phyloP scores from a whole-genome alignment of 1,140 invertebrate genomes.

The Pteromalus puparum region DNA sequence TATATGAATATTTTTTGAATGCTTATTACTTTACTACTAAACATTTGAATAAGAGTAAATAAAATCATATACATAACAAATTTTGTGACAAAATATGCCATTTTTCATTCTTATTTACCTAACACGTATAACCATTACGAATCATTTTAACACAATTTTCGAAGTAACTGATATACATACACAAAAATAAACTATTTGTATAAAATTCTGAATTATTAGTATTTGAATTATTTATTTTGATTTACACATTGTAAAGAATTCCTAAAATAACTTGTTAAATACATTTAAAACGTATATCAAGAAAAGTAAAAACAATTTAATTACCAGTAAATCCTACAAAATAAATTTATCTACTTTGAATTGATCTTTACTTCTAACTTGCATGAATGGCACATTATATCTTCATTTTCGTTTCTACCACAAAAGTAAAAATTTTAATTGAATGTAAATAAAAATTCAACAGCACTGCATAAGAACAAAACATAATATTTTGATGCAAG shows the following conservation, averaged over 20 bases:
- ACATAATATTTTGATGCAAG: constrained; percentile 46
- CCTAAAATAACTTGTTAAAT: constrained; percentile 28
- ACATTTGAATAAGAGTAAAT: constrained; percentile 55
- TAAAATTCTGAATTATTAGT: constrained; percentile 29
- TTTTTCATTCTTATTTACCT: constrained; percentile 57
- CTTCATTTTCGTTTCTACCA: constrained; percentile 19
- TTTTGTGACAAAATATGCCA: constrained; percentile 61
- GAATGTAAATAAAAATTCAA: constrained; percentile 33
- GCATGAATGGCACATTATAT: constrained; percentile 51
- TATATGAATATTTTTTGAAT: constrained; percentile 57
- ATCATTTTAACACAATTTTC: constrained; percentile 58
- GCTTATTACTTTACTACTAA: constrained; percentile 54
- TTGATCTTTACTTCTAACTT: constrained; percentile 23
- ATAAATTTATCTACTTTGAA: constrained; percentile 56
- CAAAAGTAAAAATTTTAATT: constrained; percentile 34
- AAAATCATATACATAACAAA: constrained; percentile 57
- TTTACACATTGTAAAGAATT: constrained; percentile 32
- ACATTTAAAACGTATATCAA: constrained; percentile 34
- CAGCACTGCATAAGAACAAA: constrained; percentile 37
- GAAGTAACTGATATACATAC: constrained; percentile 53
- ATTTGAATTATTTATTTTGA: constrained; percentile 47
- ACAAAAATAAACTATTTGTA: constrained; percentile 33
- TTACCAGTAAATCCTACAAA: constrained; percentile 34
- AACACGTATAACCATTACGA: constrained; percentile 54
- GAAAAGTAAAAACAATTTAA: constrained; percentile 28